A percentile compares a stretch with the other conserved stretches of the same genome.
Conservation (phyloP, 2,797 vertebrate species). For the Phrynocephalus guinanensis region DNA sequence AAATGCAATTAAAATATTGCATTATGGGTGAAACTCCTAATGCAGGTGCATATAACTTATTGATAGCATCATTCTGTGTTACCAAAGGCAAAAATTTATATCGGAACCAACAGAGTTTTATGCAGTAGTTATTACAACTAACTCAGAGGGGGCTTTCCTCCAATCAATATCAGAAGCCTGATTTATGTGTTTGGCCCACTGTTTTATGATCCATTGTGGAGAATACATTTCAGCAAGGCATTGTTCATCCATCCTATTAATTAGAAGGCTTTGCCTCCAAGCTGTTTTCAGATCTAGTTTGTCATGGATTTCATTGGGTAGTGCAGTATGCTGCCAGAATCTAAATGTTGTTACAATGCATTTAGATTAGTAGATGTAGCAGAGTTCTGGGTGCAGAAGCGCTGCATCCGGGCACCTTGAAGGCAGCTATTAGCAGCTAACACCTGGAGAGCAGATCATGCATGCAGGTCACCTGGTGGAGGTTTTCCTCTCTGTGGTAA, state of each 20-base stretch:
- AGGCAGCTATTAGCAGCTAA: background rate
- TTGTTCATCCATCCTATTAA: constrained; percentile 22
- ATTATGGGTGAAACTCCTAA: constrained; percentile 13
- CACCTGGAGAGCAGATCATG: background rate
- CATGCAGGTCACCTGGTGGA: background rate
- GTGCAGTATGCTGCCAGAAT: background rate
- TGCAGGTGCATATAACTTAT: background rate
- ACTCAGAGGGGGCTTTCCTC: constrained; percentile 9
- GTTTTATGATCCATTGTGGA: constrained; percentile 29
- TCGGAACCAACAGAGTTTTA: constrained; percentile 23
- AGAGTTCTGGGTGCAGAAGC: background rate
- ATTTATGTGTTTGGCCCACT: constrained; percentile 30
- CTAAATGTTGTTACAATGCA: background rate
- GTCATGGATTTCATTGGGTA: background rate
- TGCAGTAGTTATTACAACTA: constrained; percentile 33
- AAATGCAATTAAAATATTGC: background rate
- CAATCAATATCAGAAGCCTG: constrained; percentile 25
- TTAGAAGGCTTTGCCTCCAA: constrained; percentile 1
- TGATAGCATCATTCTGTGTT: constrained; percentile 10
- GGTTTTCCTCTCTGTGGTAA: background rate
- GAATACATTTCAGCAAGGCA: constrained; percentile 27
- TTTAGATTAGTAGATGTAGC: background rate
- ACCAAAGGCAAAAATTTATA: background rate
- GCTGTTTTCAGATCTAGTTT: constrained; percentile 10
- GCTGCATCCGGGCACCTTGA: background rate